Base-by-base conservation (phyloP, 2,888 invertebrate genomes). In the Melanchra persicariae region DNA sequence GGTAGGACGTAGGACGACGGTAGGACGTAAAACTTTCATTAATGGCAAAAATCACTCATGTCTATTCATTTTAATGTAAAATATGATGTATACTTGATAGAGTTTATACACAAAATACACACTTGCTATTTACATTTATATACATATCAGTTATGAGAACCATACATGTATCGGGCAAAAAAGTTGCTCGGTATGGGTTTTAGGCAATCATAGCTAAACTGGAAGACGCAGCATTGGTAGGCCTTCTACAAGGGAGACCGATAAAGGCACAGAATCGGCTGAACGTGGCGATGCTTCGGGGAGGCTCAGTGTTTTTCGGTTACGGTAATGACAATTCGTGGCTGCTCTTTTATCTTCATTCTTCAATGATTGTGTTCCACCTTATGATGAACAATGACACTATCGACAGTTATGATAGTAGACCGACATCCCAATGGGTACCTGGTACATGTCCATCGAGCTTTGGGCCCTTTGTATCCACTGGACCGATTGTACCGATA, bases 361-460 rank as follows among this genome's bases (percentile, higher is more conserved):
- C 30, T 40, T 75, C 30, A 76, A 47, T 72, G 72, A 24, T 72
- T 72, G 24, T 72, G 72, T 19, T 72, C 26, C 26, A 1, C 19
- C 24, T 55, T 75, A 34, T 72, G 71, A 22, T 45, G 15, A 26
- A 72, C 43, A 10, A 72, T 67, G 7, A 62, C 19, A 43, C 74
- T 52, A 19, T 83, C 70, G 15, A 79, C 43, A 17, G 83, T 84
- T 9, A 66, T 58, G 19, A 83, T 62, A 7, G 75, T 74, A 7
- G 84, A 72, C 19, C 74, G 65, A 43, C 83, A 83, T 5, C 81
- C 78, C 24, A 47, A 1, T 8, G 67, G 55, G 24, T 60, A 77
- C 2, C 67, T 61, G 5, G 77, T 80, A 52, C 87, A 87, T 15
- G 83, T 82, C 87, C 87, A 87, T 2, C 79, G 64, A 0, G 82